Evolutionary conservation across 2,888 invertebrate genomes (phyloP).

Genomic region (Nephrocerus scutellatus): DNA sequence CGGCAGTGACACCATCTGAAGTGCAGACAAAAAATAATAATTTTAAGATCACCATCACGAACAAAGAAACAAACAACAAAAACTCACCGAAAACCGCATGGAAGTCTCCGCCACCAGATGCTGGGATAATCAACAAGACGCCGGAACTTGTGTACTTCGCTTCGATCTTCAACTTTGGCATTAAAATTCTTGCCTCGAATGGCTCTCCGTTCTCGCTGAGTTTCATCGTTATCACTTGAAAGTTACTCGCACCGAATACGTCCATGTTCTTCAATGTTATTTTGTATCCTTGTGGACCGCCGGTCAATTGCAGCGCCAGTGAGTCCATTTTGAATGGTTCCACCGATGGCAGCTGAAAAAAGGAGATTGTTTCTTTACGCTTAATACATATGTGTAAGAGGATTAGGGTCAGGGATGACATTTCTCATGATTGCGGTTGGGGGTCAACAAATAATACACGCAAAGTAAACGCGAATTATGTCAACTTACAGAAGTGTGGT

Average conservation of each 20-base stretch:
- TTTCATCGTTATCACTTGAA: conserved; percentile 52
- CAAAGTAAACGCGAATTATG: too few relatives aligned
- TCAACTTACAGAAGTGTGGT: too few relatives aligned
- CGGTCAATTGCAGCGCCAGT: conserved; percentile 53
- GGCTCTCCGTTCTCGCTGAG: conserved; percentile 56
- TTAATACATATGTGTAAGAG: too few relatives aligned
- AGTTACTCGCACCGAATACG: conserved; percentile 59
- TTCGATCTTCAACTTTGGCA: conserved; percentile 60
- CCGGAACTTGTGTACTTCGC: conserved; percentile 63
- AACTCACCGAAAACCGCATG: conserved; percentile 55
- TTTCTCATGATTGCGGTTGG: too few relatives aligned
- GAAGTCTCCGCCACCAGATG: conserved; percentile 64
- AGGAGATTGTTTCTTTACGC: too few relatives aligned
- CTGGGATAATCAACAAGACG: conserved; percentile 62
- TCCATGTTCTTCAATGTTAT: conserved; percentile 55
- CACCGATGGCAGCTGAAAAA: conserved; percentile 54
- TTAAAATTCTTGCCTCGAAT: conserved; percentile 57
- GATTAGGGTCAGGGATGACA: too few relatives aligned
- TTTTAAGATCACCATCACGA: not conserved
- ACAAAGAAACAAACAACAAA: not conserved
- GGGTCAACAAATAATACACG: too few relatives aligned
- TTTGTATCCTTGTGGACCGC: conserved; percentile 54
- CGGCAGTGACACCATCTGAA: conserved; percentile 54
- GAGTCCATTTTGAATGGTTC: conserved; percentile 61
- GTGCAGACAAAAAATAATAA: too few relatives aligned